Evolutionary conservation across 2,113 vertebrate genomes (phyloP).

Genomic region (Ranitomeya imitator): DNA sequence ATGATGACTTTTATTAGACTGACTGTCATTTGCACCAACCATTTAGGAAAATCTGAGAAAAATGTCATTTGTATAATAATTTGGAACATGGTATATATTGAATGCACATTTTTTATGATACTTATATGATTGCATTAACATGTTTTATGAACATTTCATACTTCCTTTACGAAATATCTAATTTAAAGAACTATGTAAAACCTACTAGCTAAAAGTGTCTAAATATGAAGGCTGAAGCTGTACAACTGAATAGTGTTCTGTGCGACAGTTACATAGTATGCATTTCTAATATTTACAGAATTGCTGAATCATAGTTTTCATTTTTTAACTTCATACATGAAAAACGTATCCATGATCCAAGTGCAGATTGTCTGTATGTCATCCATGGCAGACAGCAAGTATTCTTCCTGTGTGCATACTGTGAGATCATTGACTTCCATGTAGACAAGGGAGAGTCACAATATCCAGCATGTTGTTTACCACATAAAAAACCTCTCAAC

Average conservation of each 20-base stretch:
- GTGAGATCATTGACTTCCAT: conserved; percentile 1
- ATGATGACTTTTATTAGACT: no score
- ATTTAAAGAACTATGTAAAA: no score
- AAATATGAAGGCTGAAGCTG: neutral
- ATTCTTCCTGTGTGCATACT: neutral
- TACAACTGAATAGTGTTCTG: neutral
- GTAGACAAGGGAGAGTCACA: neutral
- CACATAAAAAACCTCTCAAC: neutral
- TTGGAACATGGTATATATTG: no score
- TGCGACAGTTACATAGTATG: neutral
- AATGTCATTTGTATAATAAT: no score
- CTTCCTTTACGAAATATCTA: neutral
- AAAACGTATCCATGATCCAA: neutral
- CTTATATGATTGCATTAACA: neutral
- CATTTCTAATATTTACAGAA: neutral
- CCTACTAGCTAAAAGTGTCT: no score
- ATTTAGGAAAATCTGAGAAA: no score
- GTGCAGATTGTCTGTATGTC: neutral
- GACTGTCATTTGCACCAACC: no score
- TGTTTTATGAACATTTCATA: neutral
- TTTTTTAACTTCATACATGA: neutral
- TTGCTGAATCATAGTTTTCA: neutral
- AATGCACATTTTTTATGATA: neutral
- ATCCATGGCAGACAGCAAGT: neutral
- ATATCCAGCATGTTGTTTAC: neutral